Evolutionary conservation across 2,888 invertebrate species (phyloP).

Genomic region (Ochropacha duplaris): DNA sequence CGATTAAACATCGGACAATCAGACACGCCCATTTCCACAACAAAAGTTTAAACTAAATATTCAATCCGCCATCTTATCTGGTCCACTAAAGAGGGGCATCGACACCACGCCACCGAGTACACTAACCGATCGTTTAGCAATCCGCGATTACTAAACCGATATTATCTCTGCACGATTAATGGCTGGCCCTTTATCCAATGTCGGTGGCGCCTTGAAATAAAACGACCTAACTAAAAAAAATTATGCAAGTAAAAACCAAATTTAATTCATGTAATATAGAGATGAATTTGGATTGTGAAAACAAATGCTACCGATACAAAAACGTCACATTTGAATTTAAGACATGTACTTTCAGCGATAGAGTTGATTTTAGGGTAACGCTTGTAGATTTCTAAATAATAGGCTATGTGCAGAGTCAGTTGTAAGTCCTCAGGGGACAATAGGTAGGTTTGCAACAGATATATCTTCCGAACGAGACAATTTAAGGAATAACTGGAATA

Average conservation of each 20-base stretch:
- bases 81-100: constrained; percentile 45
- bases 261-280: constrained; percentile 12
- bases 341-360: constrained; percentile 14
- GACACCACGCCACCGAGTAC: constrained; percentile 49
- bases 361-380: constrained; percentile 28
- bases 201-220: constrained; percentile 43
- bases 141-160: constrained; percentile 75
- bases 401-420: constrained; percentile 62
- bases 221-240: constrained; percentile 38
- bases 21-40: not conserved
- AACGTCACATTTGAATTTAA: constrained; percentile 12
- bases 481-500: constrained; percentile 74
- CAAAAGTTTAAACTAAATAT: constrained; percentile 11
- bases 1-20: not conserved
- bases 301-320: constrained; percentile 20
- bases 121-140: constrained; percentile 74
- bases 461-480: constrained; percentile 75
- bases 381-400: constrained; percentile 41
- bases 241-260: constrained; percentile 27
- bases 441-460: constrained; percentile 72
- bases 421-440: constrained; percentile 75
- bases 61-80: constrained; percentile 20
- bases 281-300: constrained; percentile 18
- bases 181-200: constrained; percentile 74
- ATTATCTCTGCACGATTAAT: constrained; percentile 77